These are phyloP conservation scores for Dasyurus viverrinus DNA, from an alignment of 2,113 vertebrate genomes.

Conservation along the genomic window DNA sequence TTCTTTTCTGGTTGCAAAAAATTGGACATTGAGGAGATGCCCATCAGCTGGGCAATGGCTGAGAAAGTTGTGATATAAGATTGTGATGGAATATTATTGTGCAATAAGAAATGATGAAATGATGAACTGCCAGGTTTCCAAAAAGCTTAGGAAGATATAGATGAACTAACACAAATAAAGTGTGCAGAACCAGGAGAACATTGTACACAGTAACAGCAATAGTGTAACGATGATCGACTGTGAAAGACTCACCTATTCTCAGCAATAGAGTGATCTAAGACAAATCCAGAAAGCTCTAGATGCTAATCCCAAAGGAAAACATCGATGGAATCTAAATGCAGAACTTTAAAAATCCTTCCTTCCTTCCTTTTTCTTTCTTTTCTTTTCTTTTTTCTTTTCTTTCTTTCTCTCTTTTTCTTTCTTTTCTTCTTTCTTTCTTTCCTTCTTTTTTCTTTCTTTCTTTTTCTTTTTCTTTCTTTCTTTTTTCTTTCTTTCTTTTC, in stretches of 20 bases:
- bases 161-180: neutral
- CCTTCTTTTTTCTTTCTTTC: too few relatives aligned
- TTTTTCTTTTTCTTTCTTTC: too few relatives aligned
- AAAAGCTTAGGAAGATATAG: neutral
- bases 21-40: neutral
- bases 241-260: neutral
- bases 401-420: neutral
- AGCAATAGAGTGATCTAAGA: neutral
- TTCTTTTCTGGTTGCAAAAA: neutral
- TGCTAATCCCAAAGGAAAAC: neutral
- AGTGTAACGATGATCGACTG: neutral
- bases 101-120: neutral
- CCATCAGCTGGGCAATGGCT: neutral
- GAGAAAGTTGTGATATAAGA: neutral
- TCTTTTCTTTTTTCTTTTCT: too few relatives aligned
- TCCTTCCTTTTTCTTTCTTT: too few relatives aligned
- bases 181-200: neutral
- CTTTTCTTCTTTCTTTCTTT: too few relatives aligned
- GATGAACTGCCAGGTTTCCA: neutral
- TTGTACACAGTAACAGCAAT: neutral
- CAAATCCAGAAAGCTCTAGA: neutral
- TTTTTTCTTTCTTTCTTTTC: too few relatives aligned
- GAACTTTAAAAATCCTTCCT: neutral
- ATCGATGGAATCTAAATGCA: neutral
- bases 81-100: neutral